These are phyloP conservation scores for Steromphala cineraria DNA, from an alignment of 2,888 invertebrate genomes.

Conservation along the genomic window DNA sequence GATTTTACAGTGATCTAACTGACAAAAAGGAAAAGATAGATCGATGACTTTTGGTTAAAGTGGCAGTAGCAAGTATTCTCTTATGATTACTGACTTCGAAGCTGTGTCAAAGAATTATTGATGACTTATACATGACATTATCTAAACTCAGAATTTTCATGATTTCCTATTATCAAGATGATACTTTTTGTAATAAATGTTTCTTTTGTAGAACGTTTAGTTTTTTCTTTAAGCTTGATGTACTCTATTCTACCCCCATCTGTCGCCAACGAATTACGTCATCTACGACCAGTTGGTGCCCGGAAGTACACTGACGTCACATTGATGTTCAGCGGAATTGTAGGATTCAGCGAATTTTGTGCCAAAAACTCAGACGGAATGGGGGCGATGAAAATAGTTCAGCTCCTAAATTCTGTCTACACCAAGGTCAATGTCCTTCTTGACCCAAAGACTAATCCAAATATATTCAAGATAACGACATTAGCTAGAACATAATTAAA, in stretches of 20 bases:
- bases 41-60: no score
- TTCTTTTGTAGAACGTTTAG: no score
- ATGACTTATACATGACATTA: no score
- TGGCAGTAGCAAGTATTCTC: no score
- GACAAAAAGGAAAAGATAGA: no score
- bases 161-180: no score
- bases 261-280: conserved; percentile 95
- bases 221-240: conserved; percentile 87
- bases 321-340: conserved; percentile 93
- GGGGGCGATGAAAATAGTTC: conserved; percentile 96
- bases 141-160: no score
- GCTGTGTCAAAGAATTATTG: no score
- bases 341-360: conserved; percentile 92
- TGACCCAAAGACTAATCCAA: conserved; percentile 92
- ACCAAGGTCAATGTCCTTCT: conserved; percentile 95
- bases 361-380: conserved; percentile 91
- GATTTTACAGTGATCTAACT: no score
- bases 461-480: conserved; percentile 90
- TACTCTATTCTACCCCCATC: conserved; percentile 95
- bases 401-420: conserved; percentile 93
- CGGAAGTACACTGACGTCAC: conserved; percentile 92
- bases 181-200: no score
- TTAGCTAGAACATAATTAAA: neutral
- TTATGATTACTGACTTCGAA: no score
- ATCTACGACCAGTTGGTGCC: conserved; percentile 92